Evolutionary conservation across 1,140 invertebrate species (phyloP), one percentile per base, ranked within the genome.

Genomic region (Bombus confusus): DNA sequence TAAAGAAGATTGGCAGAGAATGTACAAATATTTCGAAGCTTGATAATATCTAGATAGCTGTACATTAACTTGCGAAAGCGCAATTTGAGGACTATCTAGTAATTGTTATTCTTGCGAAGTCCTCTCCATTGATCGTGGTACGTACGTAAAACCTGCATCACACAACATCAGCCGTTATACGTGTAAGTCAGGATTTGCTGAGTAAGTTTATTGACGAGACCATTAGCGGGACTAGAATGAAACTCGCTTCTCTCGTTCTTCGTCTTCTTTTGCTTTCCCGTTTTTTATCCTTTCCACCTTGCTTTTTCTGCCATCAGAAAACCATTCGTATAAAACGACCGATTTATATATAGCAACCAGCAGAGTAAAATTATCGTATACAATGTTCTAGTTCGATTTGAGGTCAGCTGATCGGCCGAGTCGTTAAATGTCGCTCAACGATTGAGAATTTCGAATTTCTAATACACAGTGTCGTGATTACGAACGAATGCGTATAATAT

Each of bases 141-240:
- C 71, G 59, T 8, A 52, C 18, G 47, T 22, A 28, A 76, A 76
- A 76, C 39, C n/a, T 64, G 57, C 8, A 77, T 77, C n/a, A 25
- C 43, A 43, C 66, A 43, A 43, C 62, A 47, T 78, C 25, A 66
- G 47, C 15, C 31, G 25, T 18, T 52, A 22, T 52, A 22, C 22
- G 37, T 41, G 75, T 43, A 64, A 78, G 31, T 62, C 2, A 66
- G 39, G 39, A 78, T 78, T 66, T 66, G 34, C 62, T 43, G 39
- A n/a, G 59, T 66, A 34, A 66, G 59, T 39, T 78, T 78, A 78
- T 64, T 78, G 76, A 64, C 37, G 59, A 64, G 37, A 64, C 76
- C 59, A 78, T 68, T 80, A 69, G 47, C 64, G 34, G 28, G 34
- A 25, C 25, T 66, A 52, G 25, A 66, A 80, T 39, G 66, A 18